A percentile compares a stretch with the other conserved stretches of the same genome.
These are phyloP conservation scores for Dreissena rostriformis DNA, from an alignment of 1,140 invertebrate species.

Conservation along the genomic window DNA sequence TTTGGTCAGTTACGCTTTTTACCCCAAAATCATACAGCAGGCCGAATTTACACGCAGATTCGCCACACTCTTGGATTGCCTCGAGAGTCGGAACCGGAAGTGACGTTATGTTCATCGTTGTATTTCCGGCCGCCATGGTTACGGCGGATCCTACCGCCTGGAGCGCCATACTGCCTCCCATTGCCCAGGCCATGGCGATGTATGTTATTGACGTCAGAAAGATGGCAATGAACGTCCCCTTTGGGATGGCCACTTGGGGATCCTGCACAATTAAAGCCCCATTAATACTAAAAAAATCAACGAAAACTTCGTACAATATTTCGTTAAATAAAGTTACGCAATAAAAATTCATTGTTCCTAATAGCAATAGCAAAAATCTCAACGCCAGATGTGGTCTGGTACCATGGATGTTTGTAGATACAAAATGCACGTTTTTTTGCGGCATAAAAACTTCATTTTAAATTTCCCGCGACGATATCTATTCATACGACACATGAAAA, in stretches of 20 bases:
- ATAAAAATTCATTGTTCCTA: too few species aligned
- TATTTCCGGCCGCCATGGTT: not conserved
- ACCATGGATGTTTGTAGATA: too few species aligned
- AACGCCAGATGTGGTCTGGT: too few species aligned
- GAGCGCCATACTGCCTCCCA: constrained; percentile 86
- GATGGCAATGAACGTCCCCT: constrained; percentile 94
- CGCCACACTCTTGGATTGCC: constrained; percentile 48
- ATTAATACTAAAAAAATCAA: too few species aligned
- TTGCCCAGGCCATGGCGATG: constrained; percentile 89
- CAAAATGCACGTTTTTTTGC: too few species aligned
- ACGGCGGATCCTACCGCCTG: constrained; percentile 88
- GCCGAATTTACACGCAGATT: constrained; percentile 86
- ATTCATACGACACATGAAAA: too few species aligned
- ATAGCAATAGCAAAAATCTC: too few species aligned
- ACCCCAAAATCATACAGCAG: constrained; percentile 87
- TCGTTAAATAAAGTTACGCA: too few species aligned
- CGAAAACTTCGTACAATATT: too few species aligned
- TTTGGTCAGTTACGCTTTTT: not conserved
- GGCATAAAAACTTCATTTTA: too few species aligned
- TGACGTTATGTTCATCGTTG: constrained; percentile 11
- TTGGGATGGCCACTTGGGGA: constrained; percentile 85
- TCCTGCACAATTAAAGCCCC: constrained; percentile 88
- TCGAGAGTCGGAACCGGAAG: constrained; percentile 26
- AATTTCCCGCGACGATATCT: too few species aligned
- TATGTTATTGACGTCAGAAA: constrained; percentile 92